Evolutionary conservation across 2,888 invertebrate species (phyloP), one percentile per base, ranked within the genome.

Genomic region (Napeogenes inachia): DNA sequence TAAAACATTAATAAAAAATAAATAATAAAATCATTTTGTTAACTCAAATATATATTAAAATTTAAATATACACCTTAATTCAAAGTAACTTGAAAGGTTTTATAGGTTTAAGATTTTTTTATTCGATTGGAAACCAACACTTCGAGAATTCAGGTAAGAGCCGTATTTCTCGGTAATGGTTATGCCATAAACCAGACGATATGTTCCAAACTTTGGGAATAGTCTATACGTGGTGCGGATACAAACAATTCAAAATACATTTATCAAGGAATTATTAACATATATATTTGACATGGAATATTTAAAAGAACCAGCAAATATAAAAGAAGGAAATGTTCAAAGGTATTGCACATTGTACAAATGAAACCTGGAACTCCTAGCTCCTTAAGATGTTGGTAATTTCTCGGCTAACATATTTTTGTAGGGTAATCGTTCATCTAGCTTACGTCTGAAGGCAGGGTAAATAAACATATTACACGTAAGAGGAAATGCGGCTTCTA

Each of bases 401-500:
- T 59, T 62, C 45, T 50, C 4, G 13, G 21, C 53, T 47, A 13
- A 32, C 21, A 46, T 45, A 57, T 57, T 58, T 54, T 53, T 61
- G 55, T 64, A 64, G 56, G 54, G 62, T 42, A 62, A 62, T 56
- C 54, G 56, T 60, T 54, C 54, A 60, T 60, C 60, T 50, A 42
- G 61, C 50, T 38, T 54, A 45, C 54, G 45, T 55, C 35, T 54
- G 63, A 54, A 47, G 50, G 65, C 72, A 75, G 70, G 74, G 81
- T 83, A 86, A 86, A 86, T 87, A 87, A 87, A 84, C 84, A 85
- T 86, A 87, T 87, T 86, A 86, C 80, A 79, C 75, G 74, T 80
- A 81, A 85, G 84, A 82, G 83, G 80, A 73, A 77, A 75, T 75
- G 75, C 82, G 78, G 71, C 74, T 70, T 73, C 68, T 73, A 75